Base-by-base conservation (phyloP, 2,113 vertebrate species). In the Oxyruncus cristatus region DNA sequence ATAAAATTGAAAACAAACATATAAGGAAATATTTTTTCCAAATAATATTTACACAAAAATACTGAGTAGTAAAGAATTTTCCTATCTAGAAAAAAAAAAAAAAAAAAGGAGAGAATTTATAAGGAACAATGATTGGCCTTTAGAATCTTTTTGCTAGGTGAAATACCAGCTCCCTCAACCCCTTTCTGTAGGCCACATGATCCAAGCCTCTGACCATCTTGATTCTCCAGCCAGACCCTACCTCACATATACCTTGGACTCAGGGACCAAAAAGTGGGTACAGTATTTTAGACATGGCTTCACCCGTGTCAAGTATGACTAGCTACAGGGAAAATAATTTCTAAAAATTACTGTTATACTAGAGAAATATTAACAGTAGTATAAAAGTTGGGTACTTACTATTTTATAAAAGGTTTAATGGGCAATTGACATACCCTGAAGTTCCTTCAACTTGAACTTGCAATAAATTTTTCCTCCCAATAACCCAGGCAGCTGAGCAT, bases 401-500 rank as follows among this genome's bases (percentile, higher is more conserved):
- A 42, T 66, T 28, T 78, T 56, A 32, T 44, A 46, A 70, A 94
- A 77, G 6, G 11, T 3, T 61, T 62, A 52, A 27, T 33, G 26
- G 85, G 28, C 63, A 30, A 42, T 4, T 55, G 11, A 24, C 26
- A 46, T 23, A 37, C 4, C n/a, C n/a, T n/a, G n/a, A 12, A n/a
- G 9, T 35, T 75, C 15, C 33, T 82, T 74, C 61, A 61, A 0
- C 16, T 53, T 62, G 8, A 3, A 6, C 10, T 58, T 71, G 18
- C 3, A 62, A 30, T 35, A 75, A 74, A 65, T 2, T 7, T 35
- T 27, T 1, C 1, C 4, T 5, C 5, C 2, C 10, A 20, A 6
- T 61, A 50, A 83, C 19, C 15, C 21, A 53, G 14, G 8, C 11
- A 92, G 35, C 56, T 87, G 35, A 73, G 2, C 20, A 19, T 37